Percentiles rank a stretch among this genome's conserved stretches.
These are phyloP conservation scores for Drosophila nikananu DNA, from an alignment of 1,140 invertebrate genomes.

Conservation along the genomic window DNA sequence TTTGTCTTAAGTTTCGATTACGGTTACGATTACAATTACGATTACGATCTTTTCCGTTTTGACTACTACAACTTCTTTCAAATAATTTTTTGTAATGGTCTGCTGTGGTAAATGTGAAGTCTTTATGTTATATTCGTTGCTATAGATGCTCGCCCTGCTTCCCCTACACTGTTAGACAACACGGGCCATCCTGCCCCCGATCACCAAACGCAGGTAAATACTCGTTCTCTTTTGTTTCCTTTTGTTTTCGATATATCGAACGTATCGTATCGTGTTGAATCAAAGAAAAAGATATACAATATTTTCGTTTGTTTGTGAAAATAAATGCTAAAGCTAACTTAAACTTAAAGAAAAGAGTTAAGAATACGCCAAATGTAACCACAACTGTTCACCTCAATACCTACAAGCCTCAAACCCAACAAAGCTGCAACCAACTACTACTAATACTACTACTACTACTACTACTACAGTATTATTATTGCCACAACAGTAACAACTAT, in stretches of 20 bases:
- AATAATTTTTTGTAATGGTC: conserved; percentile 85
- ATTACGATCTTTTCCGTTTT: conserved; percentile 55
- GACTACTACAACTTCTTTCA: conserved; percentile 82
- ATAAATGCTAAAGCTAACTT: conserved; percentile 55
- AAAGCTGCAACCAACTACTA: conserved; percentile 53
- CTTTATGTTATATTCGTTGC: conserved; percentile 88
- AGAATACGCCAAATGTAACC: conserved; percentile 65
- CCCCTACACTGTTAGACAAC: conserved; percentile 86
- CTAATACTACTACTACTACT: conserved; percentile 48
- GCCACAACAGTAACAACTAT: conserved; percentile 57
- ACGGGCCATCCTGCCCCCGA: conserved; percentile 86
- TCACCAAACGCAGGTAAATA: conserved; percentile 86
- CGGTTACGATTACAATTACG: conserved; percentile 14
- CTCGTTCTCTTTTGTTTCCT: conserved; percentile 84
- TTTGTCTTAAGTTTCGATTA: conserved; percentile 28
- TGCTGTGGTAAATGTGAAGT: conserved; percentile 86
- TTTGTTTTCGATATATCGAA: conserved; percentile 66
- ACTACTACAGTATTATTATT: conserved; percentile 58
- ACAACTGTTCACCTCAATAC: conserved; percentile 56
- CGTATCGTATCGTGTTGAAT: conserved; percentile 45
- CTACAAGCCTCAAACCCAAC: conserved; percentile 45
- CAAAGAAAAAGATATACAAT: conserved; percentile 56
- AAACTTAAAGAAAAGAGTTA: conserved; percentile 62
- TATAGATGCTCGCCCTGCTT: conserved; percentile 86
- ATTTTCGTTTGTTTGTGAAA: conserved; percentile 61